phyloP scores from a whole-genome alignment of 1,140 invertebrate genomes.

The Lethrus apterus region DNA sequence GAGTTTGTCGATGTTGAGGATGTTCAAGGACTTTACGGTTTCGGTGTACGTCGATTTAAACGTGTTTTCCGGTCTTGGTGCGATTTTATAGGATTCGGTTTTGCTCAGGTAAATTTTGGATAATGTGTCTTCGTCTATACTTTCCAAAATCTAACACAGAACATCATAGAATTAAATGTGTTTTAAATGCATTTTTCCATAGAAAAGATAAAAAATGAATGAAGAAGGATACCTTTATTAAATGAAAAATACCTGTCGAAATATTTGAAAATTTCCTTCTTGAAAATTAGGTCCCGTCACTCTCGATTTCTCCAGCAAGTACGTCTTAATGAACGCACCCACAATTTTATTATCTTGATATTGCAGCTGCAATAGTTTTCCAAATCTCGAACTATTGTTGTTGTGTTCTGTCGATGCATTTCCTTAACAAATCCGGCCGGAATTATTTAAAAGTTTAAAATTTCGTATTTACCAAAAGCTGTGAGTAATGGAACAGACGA shows the following conservation, averaged over 20 bases:
- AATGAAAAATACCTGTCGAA: conserved; percentile 6
- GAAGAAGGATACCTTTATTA: not conserved
- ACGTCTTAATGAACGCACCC: conserved; percentile 11
- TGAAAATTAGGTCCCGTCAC: conserved; percentile 5
- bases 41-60: conserved; percentile 9
- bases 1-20: conserved; percentile 9
- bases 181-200: too few relatives aligned
- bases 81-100: conserved; percentile 2
- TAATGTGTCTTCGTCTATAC: conserved; percentile 3
- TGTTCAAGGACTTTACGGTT: conserved; percentile 8
- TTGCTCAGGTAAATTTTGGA: conserved; percentile 1
- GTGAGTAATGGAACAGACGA: conserved; percentile 18
- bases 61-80: conserved; percentile 1
- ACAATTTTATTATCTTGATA: conserved; percentile 5
- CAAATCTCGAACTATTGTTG: conserved; percentile 14
- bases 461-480: conserved; percentile 18
- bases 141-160: conserved; percentile 9
- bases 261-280: conserved; percentile 15
- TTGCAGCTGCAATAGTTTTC: conserved; percentile 9
- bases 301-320: conserved; percentile 9
- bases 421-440: not conserved
- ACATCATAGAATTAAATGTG: not conserved
- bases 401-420: conserved; percentile 11
- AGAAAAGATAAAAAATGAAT: not conserved
- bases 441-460: not conserved